Evolutionary conservation across 1,140 invertebrate genomes (phyloP).

Genomic region (Lasioglossum albipes): DNA sequence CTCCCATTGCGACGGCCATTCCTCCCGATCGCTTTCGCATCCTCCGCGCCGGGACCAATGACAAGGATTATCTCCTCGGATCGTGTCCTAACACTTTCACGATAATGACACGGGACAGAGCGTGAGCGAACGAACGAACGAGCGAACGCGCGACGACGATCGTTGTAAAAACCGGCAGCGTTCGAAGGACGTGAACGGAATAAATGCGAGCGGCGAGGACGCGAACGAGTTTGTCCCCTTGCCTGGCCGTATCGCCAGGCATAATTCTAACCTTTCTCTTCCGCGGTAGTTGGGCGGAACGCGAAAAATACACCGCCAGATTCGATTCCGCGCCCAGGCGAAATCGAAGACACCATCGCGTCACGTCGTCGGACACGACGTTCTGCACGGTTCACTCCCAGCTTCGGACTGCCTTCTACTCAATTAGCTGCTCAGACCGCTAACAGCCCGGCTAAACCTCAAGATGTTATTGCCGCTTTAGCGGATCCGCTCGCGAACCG

Average conservation of each 20-base stretch:
- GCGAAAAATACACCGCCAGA: not conserved
- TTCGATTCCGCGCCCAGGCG: not conserved
- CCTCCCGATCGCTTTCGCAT: not conserved
- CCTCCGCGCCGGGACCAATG: not conserved
- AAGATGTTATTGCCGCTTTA: slow-evolving; percentile 12
- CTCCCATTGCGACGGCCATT: not conserved
- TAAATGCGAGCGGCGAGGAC: slow-evolving; percentile 23
- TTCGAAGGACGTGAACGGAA: slow-evolving; percentile 15
- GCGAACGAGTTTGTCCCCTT: slow-evolving; percentile 7
- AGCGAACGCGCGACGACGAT: too few species aligned
- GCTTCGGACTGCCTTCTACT: slow-evolving; percentile 52
- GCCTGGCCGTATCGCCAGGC: not conserved
- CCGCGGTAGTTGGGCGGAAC: not conserved
- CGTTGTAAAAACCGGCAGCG: slow-evolving; percentile 9
- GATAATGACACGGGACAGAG: slow-evolving; percentile 26
- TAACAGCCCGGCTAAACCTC: slow-evolving; percentile 47
- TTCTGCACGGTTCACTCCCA: slow-evolving; percentile 20
- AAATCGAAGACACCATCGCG: not conserved
- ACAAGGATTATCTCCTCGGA: not conserved
- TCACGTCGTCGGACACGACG: too few species aligned
- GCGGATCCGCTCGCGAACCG: slow-evolving; percentile 14
- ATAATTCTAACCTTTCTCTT: slow-evolving; percentile 52
- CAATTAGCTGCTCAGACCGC: slow-evolving; percentile 47
- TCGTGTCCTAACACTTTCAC: slow-evolving; percentile 32
- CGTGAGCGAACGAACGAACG: not conserved